These are phyloP conservation scores for Pogonocherus hispidulus DNA, from an alignment of 2,888 invertebrate species.

Conservation along the genomic window DNA sequence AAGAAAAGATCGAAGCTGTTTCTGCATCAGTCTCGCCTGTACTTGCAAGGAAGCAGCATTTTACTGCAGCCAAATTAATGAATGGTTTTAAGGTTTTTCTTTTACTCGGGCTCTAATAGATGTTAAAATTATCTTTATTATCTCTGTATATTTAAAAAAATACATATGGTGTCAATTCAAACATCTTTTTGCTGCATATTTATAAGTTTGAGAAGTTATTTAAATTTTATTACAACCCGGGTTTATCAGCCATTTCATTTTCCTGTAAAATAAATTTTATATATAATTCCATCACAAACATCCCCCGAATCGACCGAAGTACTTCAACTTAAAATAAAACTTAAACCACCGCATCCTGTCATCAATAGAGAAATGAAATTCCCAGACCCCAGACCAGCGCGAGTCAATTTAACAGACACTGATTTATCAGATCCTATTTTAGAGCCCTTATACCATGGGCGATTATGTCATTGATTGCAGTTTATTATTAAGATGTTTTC, in stretches of 20 bases:
- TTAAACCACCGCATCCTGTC: not conserved
- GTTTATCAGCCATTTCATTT: no score
- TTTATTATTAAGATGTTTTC: constrained; percentile 14
- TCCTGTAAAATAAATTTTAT: no score
- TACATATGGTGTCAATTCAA: no score
- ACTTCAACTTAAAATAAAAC: not conserved
- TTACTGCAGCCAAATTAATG: not conserved
- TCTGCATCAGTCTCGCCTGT: not conserved
- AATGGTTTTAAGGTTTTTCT: not conserved
- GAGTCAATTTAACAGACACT: not conserved
- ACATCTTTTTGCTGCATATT: no score
- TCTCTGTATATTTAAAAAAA: no score
- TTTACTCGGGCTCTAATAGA: not conserved
- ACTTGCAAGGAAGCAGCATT: not conserved
- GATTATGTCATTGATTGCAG: constrained; percentile 5
- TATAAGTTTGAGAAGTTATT: no score
- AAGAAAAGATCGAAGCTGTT: not conserved
- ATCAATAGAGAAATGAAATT: not conserved
- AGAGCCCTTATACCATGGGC: constrained; percentile 4
- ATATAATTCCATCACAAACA: not conserved
- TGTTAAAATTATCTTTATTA: no score
- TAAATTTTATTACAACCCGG: no score
- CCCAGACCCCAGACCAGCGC: not conserved
- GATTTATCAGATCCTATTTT: not conserved
- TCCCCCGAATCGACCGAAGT: not conserved